Evolutionary conservation across 2,113 vertebrate genomes (phyloP), one percentile per base, ranked within the genome.

Genomic region (Melanostigma gelatinosum): DNA sequence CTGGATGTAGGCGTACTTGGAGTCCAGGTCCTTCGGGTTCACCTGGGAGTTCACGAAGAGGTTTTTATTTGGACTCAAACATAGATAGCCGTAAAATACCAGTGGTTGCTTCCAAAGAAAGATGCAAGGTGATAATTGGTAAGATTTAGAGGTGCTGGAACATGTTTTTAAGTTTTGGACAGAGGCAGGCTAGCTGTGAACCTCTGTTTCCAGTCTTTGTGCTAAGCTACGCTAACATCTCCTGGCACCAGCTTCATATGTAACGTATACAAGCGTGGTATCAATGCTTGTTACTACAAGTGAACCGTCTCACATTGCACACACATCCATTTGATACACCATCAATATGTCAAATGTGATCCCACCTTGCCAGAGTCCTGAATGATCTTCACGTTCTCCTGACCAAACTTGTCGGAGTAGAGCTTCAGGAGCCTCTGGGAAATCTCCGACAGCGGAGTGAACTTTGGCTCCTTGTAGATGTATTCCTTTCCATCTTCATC

Each of bases 391-490:
- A 99, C 98, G 69, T 99, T 99, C 94, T 99, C 98, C 58, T 96
- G 94, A 82, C 98, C 98, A 87, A 99, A 99, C 93, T 99, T 99
- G 92, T 99, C 97, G 0, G 97, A 99, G 91, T 99, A 99, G 69
- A 99, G 97, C 78, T 99, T 98, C 48, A 98, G 95, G 54, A 99
- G 96, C 68, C 98, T 95, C 91, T 99, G 98, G 55, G 97, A 99
- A 84, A 99, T 97, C 93, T 99, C 98, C 1, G 98, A 97, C 44
- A 99, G 95, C 34, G 97, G 97, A 0, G 98, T 99, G 83, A 99
- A 98, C 90, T 99, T 99, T 24, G 98, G 98, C 80, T 99, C 98
- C 91, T 99, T 99, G 91, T 99, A 99, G 91, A 99, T 99, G 85
- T 99, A 99, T 77, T 99, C 98, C 75, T 99, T 99, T 57, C 98